Base-by-base conservation (phyloP, 2,797 vertebrate species). In the Xyrichtys novacula region DNA sequence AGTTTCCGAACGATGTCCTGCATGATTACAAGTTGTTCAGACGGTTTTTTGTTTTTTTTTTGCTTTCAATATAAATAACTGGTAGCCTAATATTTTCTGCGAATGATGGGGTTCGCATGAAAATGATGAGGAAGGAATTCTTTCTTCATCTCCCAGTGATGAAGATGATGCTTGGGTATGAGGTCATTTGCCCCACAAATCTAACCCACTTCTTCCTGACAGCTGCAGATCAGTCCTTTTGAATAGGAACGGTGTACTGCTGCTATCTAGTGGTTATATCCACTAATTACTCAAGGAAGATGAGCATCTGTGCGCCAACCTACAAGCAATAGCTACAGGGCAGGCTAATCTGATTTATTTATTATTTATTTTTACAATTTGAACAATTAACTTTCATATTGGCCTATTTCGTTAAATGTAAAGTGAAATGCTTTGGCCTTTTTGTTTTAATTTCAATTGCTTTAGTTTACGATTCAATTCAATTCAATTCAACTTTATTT, bases 101-200 rank as follows among this genome's bases (percentile, higher is more conserved):
- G 0, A 14, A 31, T 54, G 1, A 23, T 2, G 40, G 23, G 15
- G 16, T 28, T 36, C 32, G 26, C 52, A 64, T 19, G 17, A 22
- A 31, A 31, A 52, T 6, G 19, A 43, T 7, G 50, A 31, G 28
- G 19, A 29, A 12, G n/a, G 40, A 39, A 78, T 57, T 42, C 15
- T 43, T 5, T 68, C 80, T 87, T 88, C 76, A 60, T 88, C 79
- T 53, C 57, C 47, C 5, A 10, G 50, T 74, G 77, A 85, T 67
- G 83, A 90, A 78, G 85, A 88, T 57, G 88, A 89, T 85, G 79
- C 71, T 85, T 69, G 40, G 65, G 57, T 55, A 90, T 91, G 91
- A 91, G 87, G 86, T 91, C 87, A 91, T 90, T 90, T 86, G 84
- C 69, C 81, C 89, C 84, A 85, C 78, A 88, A 89, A 86, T 81